Percentiles rank a stretch among this genome's conserved stretches.
phyloP scores from a whole-genome alignment of 2,888 invertebrate species.

The Argyresthia albistria region DNA sequence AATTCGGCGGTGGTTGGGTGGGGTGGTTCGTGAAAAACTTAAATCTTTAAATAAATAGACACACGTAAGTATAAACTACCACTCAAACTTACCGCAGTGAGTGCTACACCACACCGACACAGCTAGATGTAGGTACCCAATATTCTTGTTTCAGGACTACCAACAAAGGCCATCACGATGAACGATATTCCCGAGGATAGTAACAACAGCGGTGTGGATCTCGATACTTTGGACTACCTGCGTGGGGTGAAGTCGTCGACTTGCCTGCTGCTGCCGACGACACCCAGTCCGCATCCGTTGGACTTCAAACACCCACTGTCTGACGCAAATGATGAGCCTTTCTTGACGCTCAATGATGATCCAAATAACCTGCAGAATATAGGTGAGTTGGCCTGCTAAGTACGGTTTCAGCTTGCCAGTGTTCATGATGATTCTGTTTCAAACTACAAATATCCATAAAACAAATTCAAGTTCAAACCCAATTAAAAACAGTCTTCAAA shows the following conservation, averaged over 20 bases:
- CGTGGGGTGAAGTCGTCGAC: conserved; percentile 78
- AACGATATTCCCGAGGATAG: conserved; percentile 40
- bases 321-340: conserved; percentile 60
- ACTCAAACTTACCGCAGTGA: no score
- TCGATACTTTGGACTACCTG: conserved; percentile 54
- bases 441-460: no score
- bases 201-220: conserved; percentile 31
- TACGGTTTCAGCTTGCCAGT: no score
- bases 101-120: no score
- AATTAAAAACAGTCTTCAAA: no score
- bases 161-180: conserved; percentile 21
- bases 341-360: conserved; percentile 44
- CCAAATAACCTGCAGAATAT: conserved; percentile 38
- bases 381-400: conserved; percentile 25
- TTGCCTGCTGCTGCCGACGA: conserved; percentile 73
- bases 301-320: conserved; percentile 74
- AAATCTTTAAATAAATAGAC: no score
- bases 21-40: no score
- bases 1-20: no score
- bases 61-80: no score
- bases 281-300: conserved; percentile 73
- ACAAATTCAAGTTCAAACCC: background rate
- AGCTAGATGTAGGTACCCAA: no score
- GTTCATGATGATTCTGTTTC: no score
- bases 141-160: background rate